phyloP scores from a whole-genome alignment of 2,797 vertebrate species.

The Pipistrellus kuhlii region DNA sequence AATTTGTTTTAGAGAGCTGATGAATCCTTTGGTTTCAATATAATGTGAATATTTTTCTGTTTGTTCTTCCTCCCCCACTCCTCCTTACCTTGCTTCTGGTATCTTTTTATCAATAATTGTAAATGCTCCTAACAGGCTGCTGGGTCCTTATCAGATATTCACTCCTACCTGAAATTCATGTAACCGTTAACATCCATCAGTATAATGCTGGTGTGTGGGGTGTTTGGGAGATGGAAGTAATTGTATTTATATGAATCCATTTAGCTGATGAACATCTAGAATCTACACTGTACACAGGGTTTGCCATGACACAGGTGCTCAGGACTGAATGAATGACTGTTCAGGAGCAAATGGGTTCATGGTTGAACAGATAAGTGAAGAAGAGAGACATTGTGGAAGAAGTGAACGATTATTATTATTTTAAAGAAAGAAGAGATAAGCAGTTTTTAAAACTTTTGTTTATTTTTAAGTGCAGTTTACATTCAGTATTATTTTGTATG shows the following conservation, averaged over 20 bases:
- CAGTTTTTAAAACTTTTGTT: background rate
- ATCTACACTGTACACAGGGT: background rate
- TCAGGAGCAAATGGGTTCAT: constrained; percentile 10
- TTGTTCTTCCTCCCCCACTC: background rate
- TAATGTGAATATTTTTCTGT: constrained; percentile 48
- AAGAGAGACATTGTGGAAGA: background rate
- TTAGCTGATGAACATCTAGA: constrained; percentile 17
- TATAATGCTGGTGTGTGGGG: background rate
- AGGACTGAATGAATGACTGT: background rate
- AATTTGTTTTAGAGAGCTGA: background rate
- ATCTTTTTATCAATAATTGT: constrained; percentile 35
- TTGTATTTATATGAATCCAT: background rate
- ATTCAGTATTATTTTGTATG: background rate
- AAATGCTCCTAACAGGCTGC: background rate
- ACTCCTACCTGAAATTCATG: background rate
- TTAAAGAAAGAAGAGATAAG: background rate
- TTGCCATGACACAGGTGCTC: constrained; percentile 34
- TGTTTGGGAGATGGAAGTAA: constrained; percentile 15
- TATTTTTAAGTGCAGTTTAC: background rate
- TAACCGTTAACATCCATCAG: background rate
- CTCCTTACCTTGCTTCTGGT: background rate
- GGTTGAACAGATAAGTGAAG: background rate
- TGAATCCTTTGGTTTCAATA: background rate
- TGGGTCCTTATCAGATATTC: background rate
- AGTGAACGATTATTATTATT: constrained; percentile 20